Percentiles rank a stretch among this genome's conserved stretches.
Evolutionary conservation across 2,113 vertebrate species (phyloP).

Genomic region (Phyllopteryx taeniolatus): DNA sequence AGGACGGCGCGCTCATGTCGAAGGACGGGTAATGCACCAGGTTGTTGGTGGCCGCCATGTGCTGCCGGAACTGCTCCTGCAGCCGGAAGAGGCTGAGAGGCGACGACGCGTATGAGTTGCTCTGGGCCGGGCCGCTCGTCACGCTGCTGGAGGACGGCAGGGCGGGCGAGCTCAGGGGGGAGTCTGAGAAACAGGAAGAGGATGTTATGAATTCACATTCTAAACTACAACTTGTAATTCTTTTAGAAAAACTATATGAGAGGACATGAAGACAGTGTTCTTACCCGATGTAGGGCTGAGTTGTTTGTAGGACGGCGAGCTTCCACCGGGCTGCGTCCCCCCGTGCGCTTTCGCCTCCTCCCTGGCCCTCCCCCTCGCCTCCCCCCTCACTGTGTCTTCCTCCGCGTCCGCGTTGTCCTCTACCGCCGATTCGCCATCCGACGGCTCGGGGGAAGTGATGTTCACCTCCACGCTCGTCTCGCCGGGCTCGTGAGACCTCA

Average conservation of each 20-base stretch:
- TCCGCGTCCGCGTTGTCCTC: conserved; percentile 89
- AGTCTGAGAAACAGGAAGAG: conserved; percentile 75
- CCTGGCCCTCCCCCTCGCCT: conserved; percentile 33
- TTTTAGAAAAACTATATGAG: not conserved
- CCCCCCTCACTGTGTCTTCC: conserved; percentile 70
- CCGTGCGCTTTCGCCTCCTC: conserved; percentile 79
- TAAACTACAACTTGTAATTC: not conserved
- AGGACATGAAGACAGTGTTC: not conserved
- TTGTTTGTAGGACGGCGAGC: conserved; percentile 81
- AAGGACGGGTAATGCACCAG: conserved; percentile 96
- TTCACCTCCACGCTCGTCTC: conserved; percentile 85
- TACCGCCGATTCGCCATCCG: conserved; percentile 85
- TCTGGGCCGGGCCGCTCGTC: conserved; percentile 76
- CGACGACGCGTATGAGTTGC: conserved; percentile 94
- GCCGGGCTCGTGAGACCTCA: conserved; percentile 59
- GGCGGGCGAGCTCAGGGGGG: conserved; percentile 75
- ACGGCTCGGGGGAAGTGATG: conserved; percentile 90
- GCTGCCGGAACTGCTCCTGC: conserved; percentile 98
- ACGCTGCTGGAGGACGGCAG: conserved; percentile 77
- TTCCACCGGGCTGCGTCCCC: conserved; percentile 69
- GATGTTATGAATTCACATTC: not conserved
- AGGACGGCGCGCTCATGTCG: conserved; percentile 85
- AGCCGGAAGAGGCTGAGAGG: conserved; percentile 97
- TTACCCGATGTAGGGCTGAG: conserved; percentile 90
- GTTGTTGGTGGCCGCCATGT: conserved; percentile 98